Evolutionary conservation across 2,888 invertebrate species (phyloP).

Genomic region (Caenorhabditis becei): DNA sequence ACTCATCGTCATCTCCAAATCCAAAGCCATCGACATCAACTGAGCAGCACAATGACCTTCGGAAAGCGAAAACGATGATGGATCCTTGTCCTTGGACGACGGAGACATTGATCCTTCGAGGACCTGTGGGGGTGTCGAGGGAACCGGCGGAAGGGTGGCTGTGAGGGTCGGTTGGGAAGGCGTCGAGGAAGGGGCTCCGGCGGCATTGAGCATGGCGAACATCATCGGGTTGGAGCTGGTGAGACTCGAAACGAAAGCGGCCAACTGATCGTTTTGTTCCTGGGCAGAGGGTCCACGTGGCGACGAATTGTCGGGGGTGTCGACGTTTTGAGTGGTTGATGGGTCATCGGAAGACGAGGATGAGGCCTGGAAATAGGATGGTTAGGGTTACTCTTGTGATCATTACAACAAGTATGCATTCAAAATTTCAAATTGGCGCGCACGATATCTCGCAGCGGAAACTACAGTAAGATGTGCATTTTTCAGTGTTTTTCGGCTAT

Average conservation of each 20-base stretch:
- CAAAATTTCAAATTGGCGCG: too few relatives aligned
- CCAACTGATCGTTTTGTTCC: slow-evolving; percentile 60
- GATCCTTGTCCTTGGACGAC: slow-evolving; percentile 47
- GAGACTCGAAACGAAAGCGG: slow-evolving; percentile 65
- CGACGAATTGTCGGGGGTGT: slow-evolving; percentile 34
- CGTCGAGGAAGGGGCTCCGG: not conserved
- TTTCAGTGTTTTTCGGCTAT: too few relatives aligned
- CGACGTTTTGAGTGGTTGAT: slow-evolving; percentile 24
- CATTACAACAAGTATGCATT: too few relatives aligned
- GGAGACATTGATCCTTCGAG: slow-evolving; percentile 29
- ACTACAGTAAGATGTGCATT: too few relatives aligned
- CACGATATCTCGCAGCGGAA: too few relatives aligned
- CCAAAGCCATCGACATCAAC: slow-evolving; percentile 76
- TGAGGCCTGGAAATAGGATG: slow-evolving; percentile 53
- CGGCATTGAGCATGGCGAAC: slow-evolving; percentile 59
- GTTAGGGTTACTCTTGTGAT: too few relatives aligned
- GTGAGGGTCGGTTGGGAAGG: not conserved
- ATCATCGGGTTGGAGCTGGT: slow-evolving; percentile 51
- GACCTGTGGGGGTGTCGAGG: slow-evolving; percentile 30
- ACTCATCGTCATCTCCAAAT: slow-evolving; percentile 75
- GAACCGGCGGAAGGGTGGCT: not conserved
- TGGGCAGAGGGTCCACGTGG: slow-evolving; percentile 23
- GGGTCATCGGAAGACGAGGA: slow-evolving; percentile 58
- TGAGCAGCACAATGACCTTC: slow-evolving; percentile 70
- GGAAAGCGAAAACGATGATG: slow-evolving; percentile 64